These are phyloP conservation scores for Dorcus hopei DNA, from an alignment of 2,888 invertebrate species.

Conservation along the genomic window DNA sequence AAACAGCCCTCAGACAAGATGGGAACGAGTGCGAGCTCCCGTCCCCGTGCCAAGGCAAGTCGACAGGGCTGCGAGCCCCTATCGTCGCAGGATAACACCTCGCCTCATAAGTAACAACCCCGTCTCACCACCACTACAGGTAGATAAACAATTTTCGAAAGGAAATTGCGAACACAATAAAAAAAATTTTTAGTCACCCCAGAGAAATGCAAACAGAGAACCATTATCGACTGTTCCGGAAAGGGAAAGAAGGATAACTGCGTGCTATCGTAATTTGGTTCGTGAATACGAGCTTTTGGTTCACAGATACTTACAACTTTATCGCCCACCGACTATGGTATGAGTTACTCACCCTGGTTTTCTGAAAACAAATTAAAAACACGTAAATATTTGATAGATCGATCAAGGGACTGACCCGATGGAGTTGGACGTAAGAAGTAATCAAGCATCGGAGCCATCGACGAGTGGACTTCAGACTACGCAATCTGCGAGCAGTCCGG, in stretches of 20 bases:
- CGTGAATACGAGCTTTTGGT: conserved; percentile 54
- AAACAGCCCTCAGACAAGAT: conserved; percentile 56
- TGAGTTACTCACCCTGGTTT: conserved; percentile 14
- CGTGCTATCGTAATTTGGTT: conserved; percentile 51
- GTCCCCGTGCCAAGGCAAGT: conserved; percentile 42
- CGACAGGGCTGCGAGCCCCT: conserved; percentile 39
- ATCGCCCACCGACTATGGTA: conserved; percentile 50
- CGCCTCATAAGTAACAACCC: conserved; percentile 26
- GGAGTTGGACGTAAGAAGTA: conserved; percentile 54
- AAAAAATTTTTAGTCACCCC: not conserved
- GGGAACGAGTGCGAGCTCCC: conserved; percentile 51
- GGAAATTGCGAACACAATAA: too few relatives aligned
- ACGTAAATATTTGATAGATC: conserved; percentile 48
- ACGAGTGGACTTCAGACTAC: conserved; percentile 27
- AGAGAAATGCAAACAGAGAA: conserved; percentile 27
- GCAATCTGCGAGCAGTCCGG: conserved; percentile 7
- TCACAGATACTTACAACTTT: conserved; percentile 51
- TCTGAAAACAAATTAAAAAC: not conserved
- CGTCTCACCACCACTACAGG: conserved; percentile 2
- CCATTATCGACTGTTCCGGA: conserved; percentile 45
- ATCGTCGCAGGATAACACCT: conserved; percentile 41
- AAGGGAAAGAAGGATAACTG: conserved; percentile 50
- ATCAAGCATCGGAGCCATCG: conserved; percentile 42
- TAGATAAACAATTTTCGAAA: not conserved
- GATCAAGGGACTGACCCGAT: conserved; percentile 70